Base-by-base conservation (phyloP, 2,888 invertebrate genomes). In the Acrocera orbiculus region DNA sequence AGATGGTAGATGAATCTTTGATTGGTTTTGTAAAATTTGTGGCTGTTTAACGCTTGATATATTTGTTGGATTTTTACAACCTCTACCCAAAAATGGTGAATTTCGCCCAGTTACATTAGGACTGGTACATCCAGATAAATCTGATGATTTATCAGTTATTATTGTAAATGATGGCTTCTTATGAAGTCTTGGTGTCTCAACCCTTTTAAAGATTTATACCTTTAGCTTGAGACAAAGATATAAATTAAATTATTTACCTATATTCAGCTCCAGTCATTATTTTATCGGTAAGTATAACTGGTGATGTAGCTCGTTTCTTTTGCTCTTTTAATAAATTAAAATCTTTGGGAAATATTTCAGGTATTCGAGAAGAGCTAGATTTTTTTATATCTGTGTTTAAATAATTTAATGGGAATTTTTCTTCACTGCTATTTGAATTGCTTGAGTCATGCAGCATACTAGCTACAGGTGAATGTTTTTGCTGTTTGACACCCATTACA, bases 131-230 rank as follows among this genome's bases (percentile, higher is more conserved):
- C 65, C 59, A 10, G 70, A 67, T 11, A 62, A 58, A 27, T 57
- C 54, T 4, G 70, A 65, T 4, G 66, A 58, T 31, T 62, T 52
- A 42, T 74, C 73, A 10, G 71, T 65, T 37, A 78, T 63, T 43
- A 78, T 76, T 40, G 76, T 74, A 52, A 78, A 78, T 4, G 76
- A 72, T 6, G 72, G 65, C 51, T 73, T 72, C 36, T 69, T 66
- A 47, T 75, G 74, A 37, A 69, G 61, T 38, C 73, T 67, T 3
- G 55, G 44, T 28, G 56, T 52, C 6, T 51, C 51, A 17, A 57
- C 53, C 37, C 58, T 58, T 29, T 26, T 13, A 36, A 31, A 27
- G 27, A 5, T 6, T 19, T n/a, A n/a, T n/a, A n/a, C n/a, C n/a
- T n/a, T n/a, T n/a, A n/a, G n/a, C n/a, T n/a, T n/a, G n/a, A n/a